Percentiles rank a stretch among this genome's conserved stretches.
Conservation (phyloP, 2,888 invertebrate genomes). For the Rotaria macrura region DNA sequence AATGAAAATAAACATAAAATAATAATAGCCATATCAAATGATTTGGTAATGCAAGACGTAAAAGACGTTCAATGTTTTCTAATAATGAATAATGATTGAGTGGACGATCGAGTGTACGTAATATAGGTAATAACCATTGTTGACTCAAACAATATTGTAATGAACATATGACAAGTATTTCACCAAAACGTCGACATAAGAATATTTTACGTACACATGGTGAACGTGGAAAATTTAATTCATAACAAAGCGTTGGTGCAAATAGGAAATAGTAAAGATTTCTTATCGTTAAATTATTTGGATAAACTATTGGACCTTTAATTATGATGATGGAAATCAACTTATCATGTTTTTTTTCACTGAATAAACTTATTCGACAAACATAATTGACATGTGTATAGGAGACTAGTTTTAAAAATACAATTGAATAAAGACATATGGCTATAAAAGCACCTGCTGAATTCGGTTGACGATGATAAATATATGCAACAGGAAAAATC, state of each 20-base stretch:
- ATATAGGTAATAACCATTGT: slow-evolving; percentile 93
- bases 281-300: slow-evolving; percentile 28
- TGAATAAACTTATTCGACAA: neutral
- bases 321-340: neutral
- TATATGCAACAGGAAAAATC: slow-evolving; percentile 23
- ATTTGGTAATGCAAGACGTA: slow-evolving; percentile 83
- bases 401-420: neutral
- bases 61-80: slow-evolving; percentile 73
- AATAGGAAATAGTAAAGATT: slow-evolving; percentile 79
- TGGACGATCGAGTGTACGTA: slow-evolving; percentile 81
- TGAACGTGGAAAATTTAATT: slow-evolving; percentile 87
- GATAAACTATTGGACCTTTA: neutral
- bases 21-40: slow-evolving; percentile 89
- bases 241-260: slow-evolving; percentile 93
- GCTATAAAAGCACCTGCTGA: slow-evolving; percentile 15
- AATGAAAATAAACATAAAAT: slow-evolving; percentile 90
- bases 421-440: neutral
- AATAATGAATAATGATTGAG: slow-evolving; percentile 80
- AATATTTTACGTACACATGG: slow-evolving; percentile 68
- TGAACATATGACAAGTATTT: slow-evolving; percentile 14
- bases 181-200: slow-evolving; percentile 53
- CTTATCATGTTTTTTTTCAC: neutral
- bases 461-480: slow-evolving; percentile 31
- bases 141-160: slow-evolving; percentile 56
- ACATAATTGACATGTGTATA: slow-evolving; percentile 9